phyloP scores from a whole-genome alignment of 1,140 invertebrate genomes.

The Listronotus bonariensis region DNA sequence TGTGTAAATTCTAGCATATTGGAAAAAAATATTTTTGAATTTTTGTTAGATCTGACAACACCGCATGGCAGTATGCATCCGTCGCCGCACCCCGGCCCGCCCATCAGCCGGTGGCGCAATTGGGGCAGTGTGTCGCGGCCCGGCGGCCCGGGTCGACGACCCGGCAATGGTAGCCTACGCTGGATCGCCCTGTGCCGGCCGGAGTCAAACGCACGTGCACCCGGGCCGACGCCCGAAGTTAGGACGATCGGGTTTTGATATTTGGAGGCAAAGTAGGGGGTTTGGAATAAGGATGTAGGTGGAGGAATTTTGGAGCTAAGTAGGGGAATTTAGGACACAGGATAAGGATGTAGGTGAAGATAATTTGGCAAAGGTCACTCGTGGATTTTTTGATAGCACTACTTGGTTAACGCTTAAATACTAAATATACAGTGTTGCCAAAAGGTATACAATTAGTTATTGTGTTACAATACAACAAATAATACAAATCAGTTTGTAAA shows the following conservation, averaged over 20 bases:
- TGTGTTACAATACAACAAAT: too few species aligned
- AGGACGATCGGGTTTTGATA: neutral
- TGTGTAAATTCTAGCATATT: too few species aligned
- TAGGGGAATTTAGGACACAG: neutral
- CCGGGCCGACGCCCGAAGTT: neutral
- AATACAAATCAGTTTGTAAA: too few species aligned
- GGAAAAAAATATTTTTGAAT: neutral
- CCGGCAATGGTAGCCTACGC: neutral
- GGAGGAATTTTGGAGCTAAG: conserved; percentile 2
- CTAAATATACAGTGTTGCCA: too few species aligned
- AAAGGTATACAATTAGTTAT: too few species aligned
- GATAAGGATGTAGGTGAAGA: neutral
- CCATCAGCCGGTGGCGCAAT: conserved; percentile 17
- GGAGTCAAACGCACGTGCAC: neutral
- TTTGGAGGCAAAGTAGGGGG: conserved; percentile 4
- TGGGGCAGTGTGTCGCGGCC: conserved; percentile 22
- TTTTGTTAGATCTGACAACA: neutral
- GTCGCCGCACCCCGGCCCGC: conserved; percentile 12
- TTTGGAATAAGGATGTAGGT: neutral
- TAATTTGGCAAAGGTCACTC: conserved; percentile 1
- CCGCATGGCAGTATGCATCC: conserved; percentile 2
- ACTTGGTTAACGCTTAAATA: neutral
- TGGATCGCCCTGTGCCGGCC: neutral
- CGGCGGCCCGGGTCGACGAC: conserved; percentile 7
- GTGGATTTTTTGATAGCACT: neutral